Evolutionary conservation across 2,113 vertebrate species (phyloP).

Genomic region (Glaucomys volans): DNA sequence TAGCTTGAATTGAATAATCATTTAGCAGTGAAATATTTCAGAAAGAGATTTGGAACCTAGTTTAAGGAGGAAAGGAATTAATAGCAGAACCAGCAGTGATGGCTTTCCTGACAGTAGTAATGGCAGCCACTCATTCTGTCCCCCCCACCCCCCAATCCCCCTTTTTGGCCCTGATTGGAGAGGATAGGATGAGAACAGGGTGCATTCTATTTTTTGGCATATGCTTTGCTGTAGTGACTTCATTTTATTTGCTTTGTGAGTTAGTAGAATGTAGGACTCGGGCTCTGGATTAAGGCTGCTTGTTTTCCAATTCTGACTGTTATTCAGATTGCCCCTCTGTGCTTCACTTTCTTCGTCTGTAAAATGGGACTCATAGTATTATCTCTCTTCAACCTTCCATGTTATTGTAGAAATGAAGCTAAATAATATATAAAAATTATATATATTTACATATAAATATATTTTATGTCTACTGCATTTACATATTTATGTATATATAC

Average conservation of each 20-base stretch:
- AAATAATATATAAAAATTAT: not conserved
- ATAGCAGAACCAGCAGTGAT: not conserved
- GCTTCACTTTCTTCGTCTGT: not conserved
- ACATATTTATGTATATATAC: not conserved
- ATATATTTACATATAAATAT: not conserved
- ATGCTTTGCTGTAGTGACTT: not conserved
- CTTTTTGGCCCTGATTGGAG: not conserved
- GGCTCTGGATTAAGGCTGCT: not conserved
- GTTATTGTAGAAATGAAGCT: not conserved
- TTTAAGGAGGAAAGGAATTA: not conserved
- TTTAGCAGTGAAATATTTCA: not conserved
- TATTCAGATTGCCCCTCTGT: not conserved
- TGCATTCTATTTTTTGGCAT: not conserved
- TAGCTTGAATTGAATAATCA: not conserved
- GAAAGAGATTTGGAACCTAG: not conserved
- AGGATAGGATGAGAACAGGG: not conserved
- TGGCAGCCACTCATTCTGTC: not conserved
- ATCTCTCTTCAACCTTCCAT: not conserved
- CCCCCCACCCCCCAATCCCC: not conserved
- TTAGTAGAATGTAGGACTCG: not conserved
- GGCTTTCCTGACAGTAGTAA: not conserved
- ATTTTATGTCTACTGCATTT: not conserved
- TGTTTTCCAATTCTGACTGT: conserved; percentile 17
- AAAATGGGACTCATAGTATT: not conserved
- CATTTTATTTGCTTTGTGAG: conserved; percentile 45